These are phyloP conservation scores for Bradysia coprophila DNA, from an alignment of 1,140 invertebrate genomes.

Conservation along the genomic window DNA sequence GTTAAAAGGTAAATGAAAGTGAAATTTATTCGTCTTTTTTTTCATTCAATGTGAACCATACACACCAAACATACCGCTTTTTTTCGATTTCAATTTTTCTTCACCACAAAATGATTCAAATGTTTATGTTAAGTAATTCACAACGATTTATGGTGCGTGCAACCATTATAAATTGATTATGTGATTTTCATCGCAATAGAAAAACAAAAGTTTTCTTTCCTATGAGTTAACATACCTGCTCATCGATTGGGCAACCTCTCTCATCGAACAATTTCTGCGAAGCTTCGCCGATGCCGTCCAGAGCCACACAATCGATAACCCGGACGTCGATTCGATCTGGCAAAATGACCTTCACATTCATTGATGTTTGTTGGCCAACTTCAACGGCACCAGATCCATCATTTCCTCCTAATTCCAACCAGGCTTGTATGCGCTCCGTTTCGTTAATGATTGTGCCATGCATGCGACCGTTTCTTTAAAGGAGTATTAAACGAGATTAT, in stretches of 20 bases:
- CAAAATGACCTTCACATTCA: conserved; percentile 45
- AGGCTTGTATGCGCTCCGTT: conserved; percentile 28
- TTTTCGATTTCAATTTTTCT: too few relatives aligned
- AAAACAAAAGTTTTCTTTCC: too few relatives aligned
- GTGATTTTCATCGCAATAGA: too few relatives aligned
- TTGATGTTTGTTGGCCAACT: conserved; percentile 48
- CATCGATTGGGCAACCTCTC: conserved; percentile 48
- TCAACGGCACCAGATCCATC: conserved; percentile 31
- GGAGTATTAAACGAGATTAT: too few relatives aligned
- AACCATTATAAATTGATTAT: too few relatives aligned
- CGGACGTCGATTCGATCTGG: conserved; percentile 47
- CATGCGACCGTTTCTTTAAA: conserved; percentile 20
- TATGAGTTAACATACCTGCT: conserved; percentile 34
- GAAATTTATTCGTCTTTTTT: too few relatives aligned
- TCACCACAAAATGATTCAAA: too few relatives aligned
- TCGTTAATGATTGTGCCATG: background rate
- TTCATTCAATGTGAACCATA: too few relatives aligned
- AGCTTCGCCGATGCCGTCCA: conserved; percentile 49
- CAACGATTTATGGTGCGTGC: too few relatives aligned
- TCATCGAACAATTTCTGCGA: conserved; percentile 48
- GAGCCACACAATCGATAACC: conserved; percentile 49
- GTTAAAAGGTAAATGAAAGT: too few relatives aligned
- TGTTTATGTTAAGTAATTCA: too few relatives aligned
- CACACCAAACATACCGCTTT: too few relatives aligned
- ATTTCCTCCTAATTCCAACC: conserved; percentile 42